These are phyloP conservation scores for Geothlypis trichas DNA, from an alignment of 2,113 vertebrate species.

Conservation along the genomic window DNA sequence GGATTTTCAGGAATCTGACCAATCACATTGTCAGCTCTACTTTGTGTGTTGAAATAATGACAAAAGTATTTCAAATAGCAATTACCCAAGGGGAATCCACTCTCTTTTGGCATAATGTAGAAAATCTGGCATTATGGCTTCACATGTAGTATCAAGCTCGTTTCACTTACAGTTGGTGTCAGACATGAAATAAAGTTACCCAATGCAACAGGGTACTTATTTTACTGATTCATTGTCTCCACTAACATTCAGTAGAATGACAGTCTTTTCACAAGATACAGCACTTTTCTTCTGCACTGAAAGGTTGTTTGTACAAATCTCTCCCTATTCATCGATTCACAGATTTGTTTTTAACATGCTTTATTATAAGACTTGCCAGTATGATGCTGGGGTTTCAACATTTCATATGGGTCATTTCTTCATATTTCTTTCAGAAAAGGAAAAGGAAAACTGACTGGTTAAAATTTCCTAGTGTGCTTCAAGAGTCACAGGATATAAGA, in stretches of 20 bases:
- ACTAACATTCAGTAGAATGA: background rate
- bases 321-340: background rate
- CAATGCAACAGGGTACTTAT: background rate
- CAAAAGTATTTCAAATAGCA: background rate
- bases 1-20: background rate
- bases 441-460: background rate
- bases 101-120: background rate
- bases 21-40: background rate
- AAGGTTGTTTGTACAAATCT: background rate
- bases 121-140: background rate
- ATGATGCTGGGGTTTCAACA: background rate
- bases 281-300: background rate
- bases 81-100: background rate
- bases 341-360: background rate
- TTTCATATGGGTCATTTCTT: background rate
- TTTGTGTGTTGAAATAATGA: background rate
- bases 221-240: background rate
- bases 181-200: background rate
- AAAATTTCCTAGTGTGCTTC: background rate
- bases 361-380: background rate
- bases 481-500: background rate
- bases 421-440: background rate
- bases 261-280: background rate
- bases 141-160: background rate
- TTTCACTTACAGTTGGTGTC: background rate